These are phyloP conservation scores for Zaprionus lachaisei DNA, from an alignment of 1,140 invertebrate species.

Conservation along the genomic window DNA sequence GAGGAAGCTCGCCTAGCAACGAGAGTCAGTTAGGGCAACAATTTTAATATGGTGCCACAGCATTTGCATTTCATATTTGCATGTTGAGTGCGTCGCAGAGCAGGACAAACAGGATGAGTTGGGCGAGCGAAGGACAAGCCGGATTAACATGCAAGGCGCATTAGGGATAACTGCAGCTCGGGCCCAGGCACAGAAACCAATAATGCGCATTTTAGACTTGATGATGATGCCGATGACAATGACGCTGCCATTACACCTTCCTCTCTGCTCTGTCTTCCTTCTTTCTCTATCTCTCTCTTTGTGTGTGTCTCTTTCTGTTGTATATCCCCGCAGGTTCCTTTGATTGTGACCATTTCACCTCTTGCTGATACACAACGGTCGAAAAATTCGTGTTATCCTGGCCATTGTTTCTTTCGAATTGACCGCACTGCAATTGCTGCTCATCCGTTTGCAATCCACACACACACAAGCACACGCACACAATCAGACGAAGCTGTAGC, in stretches of 20 bases:
- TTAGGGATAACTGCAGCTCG: conserved; percentile 71
- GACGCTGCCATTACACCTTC: conserved; percentile 12
- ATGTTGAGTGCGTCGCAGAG: conserved; percentile 54
- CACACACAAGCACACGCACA: conserved; percentile 8
- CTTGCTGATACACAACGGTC: conserved; percentile 18
- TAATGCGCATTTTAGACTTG: conserved; percentile 82
- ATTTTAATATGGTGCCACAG: conserved; percentile 70
- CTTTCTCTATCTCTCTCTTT: background rate
- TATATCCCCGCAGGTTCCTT: conserved; percentile 17
- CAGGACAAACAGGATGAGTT: conserved; percentile 44
- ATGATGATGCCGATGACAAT: conserved; percentile 68
- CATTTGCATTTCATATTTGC: conserved; percentile 80
- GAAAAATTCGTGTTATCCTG: conserved; percentile 47
- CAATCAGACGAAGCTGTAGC: background rate
- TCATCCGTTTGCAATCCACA: conserved; percentile 21
- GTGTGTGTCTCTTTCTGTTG: too few relatives aligned
- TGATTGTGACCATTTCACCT: conserved; percentile 39
- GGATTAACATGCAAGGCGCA: conserved; percentile 74
- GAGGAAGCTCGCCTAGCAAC: background rate
- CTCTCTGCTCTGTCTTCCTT: too few relatives aligned
- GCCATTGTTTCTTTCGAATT: conserved; percentile 75
- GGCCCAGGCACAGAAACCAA: conserved; percentile 62
- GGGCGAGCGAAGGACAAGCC: conserved; percentile 35
- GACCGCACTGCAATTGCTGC: conserved; percentile 59
- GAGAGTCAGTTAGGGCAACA: conserved; percentile 16